A percentile compares a stretch with the other conserved stretches of the same genome.
phyloP scores from a whole-genome alignment of 2,888 invertebrate species.

The Aphodius sticticus region DNA sequence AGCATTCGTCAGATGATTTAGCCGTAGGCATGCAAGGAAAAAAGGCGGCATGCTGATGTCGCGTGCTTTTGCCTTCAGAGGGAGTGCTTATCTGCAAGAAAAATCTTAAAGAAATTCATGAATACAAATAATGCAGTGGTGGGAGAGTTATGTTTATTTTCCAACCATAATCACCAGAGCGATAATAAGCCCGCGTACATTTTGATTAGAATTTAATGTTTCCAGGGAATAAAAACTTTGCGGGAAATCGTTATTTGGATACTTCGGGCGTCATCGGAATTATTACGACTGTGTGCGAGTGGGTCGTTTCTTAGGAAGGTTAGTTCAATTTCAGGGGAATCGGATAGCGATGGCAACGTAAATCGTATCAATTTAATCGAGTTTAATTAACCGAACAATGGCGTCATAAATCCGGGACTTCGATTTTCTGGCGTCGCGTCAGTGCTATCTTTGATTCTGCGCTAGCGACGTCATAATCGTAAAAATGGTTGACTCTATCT shows the following conservation, averaged over 20 bases:
- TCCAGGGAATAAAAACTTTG: background rate
- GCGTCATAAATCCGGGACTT: background rate
- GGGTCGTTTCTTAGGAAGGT: background rate
- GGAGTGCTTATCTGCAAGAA: background rate
- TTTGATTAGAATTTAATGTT: slow-evolving; percentile 4
- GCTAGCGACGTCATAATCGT: background rate
- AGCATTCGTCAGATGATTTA: background rate
- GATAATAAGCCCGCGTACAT: background rate
- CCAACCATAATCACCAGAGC: background rate
- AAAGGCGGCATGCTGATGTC: background rate
- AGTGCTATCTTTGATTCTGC: background rate
- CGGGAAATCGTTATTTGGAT: background rate
- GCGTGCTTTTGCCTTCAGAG: background rate
- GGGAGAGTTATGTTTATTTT: background rate
- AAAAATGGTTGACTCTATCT: background rate
- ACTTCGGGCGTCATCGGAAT: background rate
- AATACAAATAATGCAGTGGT: background rate
- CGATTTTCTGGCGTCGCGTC: background rate
- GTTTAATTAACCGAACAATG: background rate
- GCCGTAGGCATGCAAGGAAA: background rate
- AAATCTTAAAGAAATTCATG: background rate
- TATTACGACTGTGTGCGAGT: background rate
- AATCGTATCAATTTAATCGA: background rate
- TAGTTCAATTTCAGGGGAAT: background rate
- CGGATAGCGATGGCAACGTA: background rate